phyloP scores from a whole-genome alignment of 2,797 vertebrate species.

The Danio choprae region DNA sequence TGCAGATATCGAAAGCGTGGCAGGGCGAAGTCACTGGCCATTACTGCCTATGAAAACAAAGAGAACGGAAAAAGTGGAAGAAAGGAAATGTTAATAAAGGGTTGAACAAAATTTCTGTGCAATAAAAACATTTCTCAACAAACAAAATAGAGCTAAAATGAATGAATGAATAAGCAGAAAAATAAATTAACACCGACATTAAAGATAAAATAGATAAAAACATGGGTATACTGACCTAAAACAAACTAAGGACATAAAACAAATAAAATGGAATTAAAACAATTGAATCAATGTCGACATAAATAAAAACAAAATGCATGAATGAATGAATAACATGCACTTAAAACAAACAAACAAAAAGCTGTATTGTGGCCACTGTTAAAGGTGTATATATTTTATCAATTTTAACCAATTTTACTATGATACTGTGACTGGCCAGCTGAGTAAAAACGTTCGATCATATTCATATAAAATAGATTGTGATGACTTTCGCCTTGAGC shows the following conservation, averaged over 20 bases:
- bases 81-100: neutral
- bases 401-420: neutral
- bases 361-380: too few species aligned
- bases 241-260: too few species aligned
- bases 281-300: too few species aligned
- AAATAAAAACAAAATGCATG: too few species aligned
- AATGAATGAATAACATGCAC: too few species aligned
- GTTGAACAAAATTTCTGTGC: neutral
- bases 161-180: too few species aligned
- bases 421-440: neutral
- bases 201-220: too few species aligned
- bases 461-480: constrained; percentile 11
- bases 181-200: too few species aligned
- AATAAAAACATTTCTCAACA: neutral
- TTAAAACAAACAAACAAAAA: too few species aligned
- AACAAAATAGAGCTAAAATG: neutral
- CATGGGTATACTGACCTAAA: too few species aligned
- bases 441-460: neutral
- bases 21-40: constrained; percentile 97
- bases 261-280: too few species aligned
- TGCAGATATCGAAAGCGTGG: constrained; percentile 92
- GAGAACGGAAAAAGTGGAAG: neutral
- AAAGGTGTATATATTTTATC: too few species aligned
- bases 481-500: constrained; percentile 8
- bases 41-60: constrained; percentile 85